These are phyloP conservation scores for Eremobia ochroleuca DNA, from an alignment of 2,888 invertebrate species.

Conservation along the genomic window DNA sequence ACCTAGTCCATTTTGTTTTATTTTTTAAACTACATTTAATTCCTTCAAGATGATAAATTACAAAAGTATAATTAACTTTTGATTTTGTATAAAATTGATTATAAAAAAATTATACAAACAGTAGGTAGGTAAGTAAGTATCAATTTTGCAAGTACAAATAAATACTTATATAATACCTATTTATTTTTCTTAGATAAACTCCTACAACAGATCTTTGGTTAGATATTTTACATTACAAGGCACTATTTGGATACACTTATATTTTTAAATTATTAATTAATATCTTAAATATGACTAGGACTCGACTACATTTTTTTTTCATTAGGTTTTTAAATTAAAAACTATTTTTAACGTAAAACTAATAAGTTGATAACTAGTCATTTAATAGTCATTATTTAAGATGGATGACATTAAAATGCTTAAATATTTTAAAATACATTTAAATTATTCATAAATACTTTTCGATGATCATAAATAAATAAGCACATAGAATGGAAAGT, in stretches of 20 bases:
- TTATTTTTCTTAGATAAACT: conserved; percentile 11
- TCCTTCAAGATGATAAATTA: conserved; percentile 4
- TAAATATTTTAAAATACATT: conserved; percentile 34
- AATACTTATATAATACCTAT: neutral
- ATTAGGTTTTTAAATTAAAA: conserved; percentile 29
- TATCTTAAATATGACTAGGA: conserved; percentile 67
- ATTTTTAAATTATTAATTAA: conserved; percentile 12
- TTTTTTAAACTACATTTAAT: conserved; percentile 26
- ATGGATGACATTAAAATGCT: conserved; percentile 61
- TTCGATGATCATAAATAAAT: conserved; percentile 18
- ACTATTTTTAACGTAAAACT: conserved; percentile 27
- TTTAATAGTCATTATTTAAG: conserved; percentile 49
- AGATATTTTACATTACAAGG: conserved; percentile 51
- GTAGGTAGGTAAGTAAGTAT: neutral
- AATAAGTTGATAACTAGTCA: conserved; percentile 43
- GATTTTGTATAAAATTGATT: neutral
- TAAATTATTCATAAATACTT: conserved; percentile 23
- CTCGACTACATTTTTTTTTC: conserved; percentile 56
- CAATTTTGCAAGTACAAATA: conserved; percentile 9
- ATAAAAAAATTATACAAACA: conserved; percentile 14
- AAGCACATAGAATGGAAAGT: conserved; percentile 55
- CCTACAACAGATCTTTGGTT: conserved; percentile 58
- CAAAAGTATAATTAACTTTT: neutral
- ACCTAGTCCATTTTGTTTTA: conserved; percentile 53
- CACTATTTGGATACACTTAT: conserved; percentile 25